phyloP scores from a whole-genome alignment of 2,113 vertebrate species.

The Oreochromis niloticus region DNA sequence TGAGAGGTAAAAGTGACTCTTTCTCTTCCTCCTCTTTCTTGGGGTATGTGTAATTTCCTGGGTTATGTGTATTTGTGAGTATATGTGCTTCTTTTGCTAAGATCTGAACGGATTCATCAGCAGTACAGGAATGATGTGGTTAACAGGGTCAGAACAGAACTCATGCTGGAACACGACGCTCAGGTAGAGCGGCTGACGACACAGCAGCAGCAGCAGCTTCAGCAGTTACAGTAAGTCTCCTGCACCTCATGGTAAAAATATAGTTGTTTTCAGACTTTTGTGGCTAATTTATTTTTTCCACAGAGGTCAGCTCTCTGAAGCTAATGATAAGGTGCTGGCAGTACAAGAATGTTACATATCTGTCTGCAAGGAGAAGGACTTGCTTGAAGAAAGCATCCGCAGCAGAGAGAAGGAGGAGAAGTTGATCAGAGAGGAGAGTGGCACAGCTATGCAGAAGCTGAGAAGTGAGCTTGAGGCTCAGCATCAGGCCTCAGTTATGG shows the following conservation, averaged over 20 bases:
- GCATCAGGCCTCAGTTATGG: slow-evolving; percentile 56
- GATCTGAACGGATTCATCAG: slow-evolving; percentile 85
- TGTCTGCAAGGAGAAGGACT: slow-evolving; percentile 87
- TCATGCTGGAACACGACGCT: slow-evolving; percentile 68
- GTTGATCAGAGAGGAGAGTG: slow-evolving; percentile 66
- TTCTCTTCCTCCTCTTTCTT: not conserved
- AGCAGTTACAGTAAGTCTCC: slow-evolving; percentile 75
- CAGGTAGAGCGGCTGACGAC: slow-evolving; percentile 75
- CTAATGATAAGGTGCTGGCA: slow-evolving; percentile 76
- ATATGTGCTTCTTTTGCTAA: not conserved
- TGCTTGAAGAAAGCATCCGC: slow-evolving; percentile 71
- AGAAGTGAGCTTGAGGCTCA: slow-evolving; percentile 75
- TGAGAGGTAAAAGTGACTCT: slow-evolving; percentile 69
- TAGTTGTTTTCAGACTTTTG: not conserved
- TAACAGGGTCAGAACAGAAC: slow-evolving; percentile 75
- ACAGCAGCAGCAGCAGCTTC: slow-evolving; percentile 74
- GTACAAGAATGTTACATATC: slow-evolving; percentile 92
- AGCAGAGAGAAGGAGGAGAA: slow-evolving; percentile 66
- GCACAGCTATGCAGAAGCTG: slow-evolving; percentile 64
- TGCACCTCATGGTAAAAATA: not conserved
- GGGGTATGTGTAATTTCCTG: not conserved
- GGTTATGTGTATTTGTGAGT: not conserved
- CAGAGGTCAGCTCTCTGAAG: slow-evolving; percentile 78
- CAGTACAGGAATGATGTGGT: slow-evolving; percentile 89
- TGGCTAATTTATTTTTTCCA: not conserved